Conservation (phyloP, 2,113 vertebrate genomes). For the Callocephalon fimbriatum region DNA sequence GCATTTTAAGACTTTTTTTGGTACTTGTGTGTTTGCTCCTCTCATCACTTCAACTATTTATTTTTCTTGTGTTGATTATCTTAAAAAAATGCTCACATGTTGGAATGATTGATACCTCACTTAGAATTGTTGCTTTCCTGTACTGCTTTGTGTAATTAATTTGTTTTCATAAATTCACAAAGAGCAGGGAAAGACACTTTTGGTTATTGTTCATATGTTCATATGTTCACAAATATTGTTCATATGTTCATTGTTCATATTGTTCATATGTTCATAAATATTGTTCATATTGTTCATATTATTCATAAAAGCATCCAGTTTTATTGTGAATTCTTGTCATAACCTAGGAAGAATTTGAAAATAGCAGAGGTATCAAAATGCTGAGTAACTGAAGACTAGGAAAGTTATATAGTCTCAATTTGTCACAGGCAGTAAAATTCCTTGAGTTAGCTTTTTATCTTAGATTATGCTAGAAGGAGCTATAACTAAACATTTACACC, state of each 20-base stretch:
- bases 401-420: neutral
- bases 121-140: neutral
- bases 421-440: neutral
- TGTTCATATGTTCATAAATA: no score
- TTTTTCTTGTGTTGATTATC: neutral
- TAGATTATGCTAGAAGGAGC: neutral
- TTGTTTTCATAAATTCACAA: neutral
- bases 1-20: neutral
- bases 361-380: neutral
- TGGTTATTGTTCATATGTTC: neutral
- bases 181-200: neutral
- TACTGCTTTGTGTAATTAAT: neutral
- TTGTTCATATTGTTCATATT: no score
- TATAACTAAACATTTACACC: neutral
- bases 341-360: neutral
- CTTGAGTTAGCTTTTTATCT: neutral
- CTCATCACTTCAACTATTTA: neutral
- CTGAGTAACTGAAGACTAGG: neutral
- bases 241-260: no score
- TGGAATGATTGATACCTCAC: neutral
- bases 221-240: neutral
- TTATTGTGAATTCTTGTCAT: neutral
- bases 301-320: neutral
- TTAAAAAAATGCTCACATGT: neutral
- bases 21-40: fast-evolving